Evolutionary conservation across 2,113 vertebrate genomes (phyloP).

Genomic region (Mobula hypostoma): DNA sequence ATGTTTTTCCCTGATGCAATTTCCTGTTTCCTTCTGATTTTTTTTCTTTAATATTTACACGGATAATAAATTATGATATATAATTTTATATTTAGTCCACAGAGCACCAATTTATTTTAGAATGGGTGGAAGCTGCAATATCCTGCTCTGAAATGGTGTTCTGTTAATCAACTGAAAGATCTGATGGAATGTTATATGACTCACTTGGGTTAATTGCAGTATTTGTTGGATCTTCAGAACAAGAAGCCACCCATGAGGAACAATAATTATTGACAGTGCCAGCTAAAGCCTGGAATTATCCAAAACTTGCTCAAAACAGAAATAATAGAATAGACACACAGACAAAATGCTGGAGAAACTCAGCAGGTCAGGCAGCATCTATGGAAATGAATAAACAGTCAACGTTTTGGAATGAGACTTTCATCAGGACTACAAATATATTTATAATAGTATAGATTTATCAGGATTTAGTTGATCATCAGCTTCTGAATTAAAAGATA

Average conservation of each 20-base stretch:
- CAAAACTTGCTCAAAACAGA: neutral
- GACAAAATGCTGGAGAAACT: too few species aligned
- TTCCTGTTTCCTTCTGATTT: neutral
- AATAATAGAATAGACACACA: neutral
- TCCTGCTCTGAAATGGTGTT: neutral
- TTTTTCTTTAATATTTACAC: neutral
- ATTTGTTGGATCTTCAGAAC: neutral
- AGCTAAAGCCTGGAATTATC: neutral
- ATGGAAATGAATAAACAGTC: too few species aligned
- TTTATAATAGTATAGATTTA: neutral
- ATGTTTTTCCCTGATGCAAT: constrained; percentile 51
- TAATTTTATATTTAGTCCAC: neutral
- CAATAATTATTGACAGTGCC: neutral
- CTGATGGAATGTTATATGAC: neutral
- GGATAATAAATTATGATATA: constrained; percentile 11
- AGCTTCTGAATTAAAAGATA: neutral
- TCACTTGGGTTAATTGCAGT: constrained; percentile 5
- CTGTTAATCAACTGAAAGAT: neutral
- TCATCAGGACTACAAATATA: too few species aligned
- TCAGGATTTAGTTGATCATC: neutral
- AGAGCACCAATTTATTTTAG: neutral
- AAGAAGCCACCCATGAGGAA: neutral
- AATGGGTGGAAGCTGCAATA: neutral
- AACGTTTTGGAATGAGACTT: too few species aligned
- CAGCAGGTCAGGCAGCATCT: too few species aligned